These are phyloP conservation scores for Pygmarrhopalites habei DNA, from an alignment of 1,140 invertebrate genomes.

Conservation along the genomic window DNA sequence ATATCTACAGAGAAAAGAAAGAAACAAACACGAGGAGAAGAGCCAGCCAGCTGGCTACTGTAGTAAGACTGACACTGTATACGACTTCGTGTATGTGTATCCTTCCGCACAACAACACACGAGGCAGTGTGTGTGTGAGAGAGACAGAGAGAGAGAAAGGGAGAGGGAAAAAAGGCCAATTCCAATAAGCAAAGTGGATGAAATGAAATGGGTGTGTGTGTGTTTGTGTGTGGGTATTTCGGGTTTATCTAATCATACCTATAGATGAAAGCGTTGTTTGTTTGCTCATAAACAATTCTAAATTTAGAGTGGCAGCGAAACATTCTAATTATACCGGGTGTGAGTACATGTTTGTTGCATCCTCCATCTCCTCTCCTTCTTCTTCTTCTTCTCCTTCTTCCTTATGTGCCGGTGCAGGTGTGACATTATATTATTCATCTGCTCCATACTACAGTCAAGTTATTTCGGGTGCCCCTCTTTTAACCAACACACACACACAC, in stretches of 20 bases:
- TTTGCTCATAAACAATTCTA: conserved; percentile 33
- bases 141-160: neutral
- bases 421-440: conserved; percentile 29
- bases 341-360: neutral
- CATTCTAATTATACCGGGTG: conserved; percentile 32
- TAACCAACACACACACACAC: neutral
- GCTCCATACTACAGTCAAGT: conserved; percentile 7
- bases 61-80: too few relatives aligned
- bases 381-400: conserved; percentile 13
- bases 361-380: neutral
- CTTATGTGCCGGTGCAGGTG: conserved; percentile 28
- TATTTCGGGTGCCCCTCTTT: conserved; percentile 23
- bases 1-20: too few relatives aligned
- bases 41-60: too few relatives aligned
- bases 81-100: too few relatives aligned
- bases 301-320: conserved; percentile 23
- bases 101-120: too few relatives aligned
- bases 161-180: neutral
- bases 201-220: neutral
- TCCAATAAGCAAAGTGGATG: conserved; percentile 10
- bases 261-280: conserved; percentile 30
- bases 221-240: conserved; percentile 8
- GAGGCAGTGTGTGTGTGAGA: neutral
- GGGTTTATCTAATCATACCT: conserved; percentile 29
- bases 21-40: too few relatives aligned